Evolutionary conservation across 2,888 invertebrate species (phyloP), one percentile per base, ranked within the genome.

Genomic region (Erebia palarica): DNA sequence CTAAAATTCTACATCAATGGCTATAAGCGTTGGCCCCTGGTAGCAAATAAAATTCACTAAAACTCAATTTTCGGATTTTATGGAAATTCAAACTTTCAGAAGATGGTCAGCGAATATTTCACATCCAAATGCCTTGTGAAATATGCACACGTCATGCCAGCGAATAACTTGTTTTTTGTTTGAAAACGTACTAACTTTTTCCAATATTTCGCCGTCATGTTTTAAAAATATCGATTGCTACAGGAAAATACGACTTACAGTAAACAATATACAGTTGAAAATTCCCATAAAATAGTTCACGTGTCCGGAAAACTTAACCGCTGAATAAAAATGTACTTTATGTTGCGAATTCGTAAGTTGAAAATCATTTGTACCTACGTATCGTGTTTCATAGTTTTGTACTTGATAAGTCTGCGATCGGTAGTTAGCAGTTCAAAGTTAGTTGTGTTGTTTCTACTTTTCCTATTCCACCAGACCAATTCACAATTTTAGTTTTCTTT

Each of bases 391-490:
- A 5, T 13, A 21, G 63, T 18, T 63, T 63, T 18, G 47, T 21
- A 21, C 49, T 63, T 47, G 7, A 14, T n/a, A 16, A 47, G 18
- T 49, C 21, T 49, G 18, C 8, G 49, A 21, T 47, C 44, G 16
- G 60, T 61, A 47, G 61, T 61, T 61, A 44, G 61, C 13, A 21
- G 65, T 65, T 57, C 44, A 68, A 61, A 68, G 63, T 68, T 61
- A 71, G 68, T 36, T 55, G 63, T 73, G 68, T 36, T 55, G 63
- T 73, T 73, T 59, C 65, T 68, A 68, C 68, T 73, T 71, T 68
- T 68, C 53, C 65, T 27, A 49, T 59, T 44, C 21, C 57, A 27
- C 16, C 21, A 13, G 59, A 61, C 51, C 73, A 63, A 66, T 68
- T 63, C 65, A 60, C 51, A 68, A 71, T 36, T 69, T 51, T 67